These are phyloP conservation scores for Drosophila neoperkinsi DNA, from an alignment of 2,888 invertebrate species.

Conservation along the genomic window DNA sequence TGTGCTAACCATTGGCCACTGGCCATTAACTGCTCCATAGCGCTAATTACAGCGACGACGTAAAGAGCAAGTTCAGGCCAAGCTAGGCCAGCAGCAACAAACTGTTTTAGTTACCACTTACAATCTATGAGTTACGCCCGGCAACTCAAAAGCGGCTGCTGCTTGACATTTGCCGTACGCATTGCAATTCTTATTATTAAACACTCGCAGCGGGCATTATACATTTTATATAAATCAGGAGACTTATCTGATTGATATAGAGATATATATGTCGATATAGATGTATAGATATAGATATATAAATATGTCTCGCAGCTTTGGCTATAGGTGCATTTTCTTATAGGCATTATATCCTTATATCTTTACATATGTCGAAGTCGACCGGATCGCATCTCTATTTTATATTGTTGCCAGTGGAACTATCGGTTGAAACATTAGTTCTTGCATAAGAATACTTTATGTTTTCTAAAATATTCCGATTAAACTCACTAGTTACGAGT, in stretches of 20 bases:
- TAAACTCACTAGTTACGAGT: neutral
- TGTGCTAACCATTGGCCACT: conserved; percentile 5
- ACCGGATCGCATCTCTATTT: neutral
- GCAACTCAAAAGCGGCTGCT: conserved; percentile 9
- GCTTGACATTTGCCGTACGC: conserved; percentile 72
- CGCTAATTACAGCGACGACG: conserved; percentile 63
- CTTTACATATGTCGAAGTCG: neutral
- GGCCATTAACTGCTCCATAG: conserved; percentile 43
- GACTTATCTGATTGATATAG: neutral
- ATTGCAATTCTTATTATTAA: conserved; percentile 39
- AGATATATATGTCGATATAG: no score
- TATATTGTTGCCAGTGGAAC: neutral
- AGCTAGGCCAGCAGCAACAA: conserved; percentile 11
- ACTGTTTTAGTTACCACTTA: conserved; percentile 5
- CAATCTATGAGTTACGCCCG: conserved; percentile 36
- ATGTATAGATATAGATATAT: neutral
- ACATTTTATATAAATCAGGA: neutral
- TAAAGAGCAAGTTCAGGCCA: conserved; percentile 42
- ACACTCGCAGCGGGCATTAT: neutral
- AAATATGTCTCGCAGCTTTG: neutral
- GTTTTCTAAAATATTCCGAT: neutral
- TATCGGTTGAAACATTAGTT: neutral
- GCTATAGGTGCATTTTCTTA: neutral
- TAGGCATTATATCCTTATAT: neutral
- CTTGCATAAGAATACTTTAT: neutral